These are phyloP conservation scores for Euura lappo DNA, from an alignment of 1,140 invertebrate species.

Conservation along the genomic window DNA sequence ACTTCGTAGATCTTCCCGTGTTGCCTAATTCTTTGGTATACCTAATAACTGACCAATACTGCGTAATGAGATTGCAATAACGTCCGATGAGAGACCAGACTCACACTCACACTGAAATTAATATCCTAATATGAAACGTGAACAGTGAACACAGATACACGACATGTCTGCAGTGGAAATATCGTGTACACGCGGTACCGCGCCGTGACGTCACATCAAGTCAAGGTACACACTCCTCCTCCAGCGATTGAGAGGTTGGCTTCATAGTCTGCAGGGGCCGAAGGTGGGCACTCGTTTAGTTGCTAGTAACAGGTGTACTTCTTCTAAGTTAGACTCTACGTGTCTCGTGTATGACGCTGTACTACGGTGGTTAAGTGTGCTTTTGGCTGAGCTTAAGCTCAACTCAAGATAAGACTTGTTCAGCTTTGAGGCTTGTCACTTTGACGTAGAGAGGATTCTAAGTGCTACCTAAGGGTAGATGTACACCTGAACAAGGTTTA, in stretches of 20 bases:
- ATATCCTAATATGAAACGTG: no score
- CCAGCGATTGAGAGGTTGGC: neutral
- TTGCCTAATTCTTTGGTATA: no score
- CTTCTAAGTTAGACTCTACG: no score
- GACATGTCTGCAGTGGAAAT: neutral
- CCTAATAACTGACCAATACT: no score
- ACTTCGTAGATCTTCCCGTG: no score
- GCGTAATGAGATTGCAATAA: no score
- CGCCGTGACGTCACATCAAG: neutral
- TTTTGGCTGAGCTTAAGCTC: neutral
- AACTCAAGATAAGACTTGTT: neutral
- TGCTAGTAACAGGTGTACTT: neutral
- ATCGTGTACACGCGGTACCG: neutral
- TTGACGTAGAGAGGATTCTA: no score
- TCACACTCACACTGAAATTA: no score
- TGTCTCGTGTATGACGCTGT: no score
- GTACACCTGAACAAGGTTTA: neutral
- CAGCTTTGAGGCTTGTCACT: neutral
- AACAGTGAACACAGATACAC: no score
- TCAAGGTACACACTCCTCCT: slow-evolving; percentile 6
- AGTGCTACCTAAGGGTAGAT: neutral
- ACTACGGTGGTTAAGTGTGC: neutral
- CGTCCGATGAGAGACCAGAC: no score
- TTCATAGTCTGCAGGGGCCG: neutral
- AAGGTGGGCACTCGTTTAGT: neutral